Conservation (phyloP, 2,113 vertebrate genomes). For the Gyps fulvus region DNA sequence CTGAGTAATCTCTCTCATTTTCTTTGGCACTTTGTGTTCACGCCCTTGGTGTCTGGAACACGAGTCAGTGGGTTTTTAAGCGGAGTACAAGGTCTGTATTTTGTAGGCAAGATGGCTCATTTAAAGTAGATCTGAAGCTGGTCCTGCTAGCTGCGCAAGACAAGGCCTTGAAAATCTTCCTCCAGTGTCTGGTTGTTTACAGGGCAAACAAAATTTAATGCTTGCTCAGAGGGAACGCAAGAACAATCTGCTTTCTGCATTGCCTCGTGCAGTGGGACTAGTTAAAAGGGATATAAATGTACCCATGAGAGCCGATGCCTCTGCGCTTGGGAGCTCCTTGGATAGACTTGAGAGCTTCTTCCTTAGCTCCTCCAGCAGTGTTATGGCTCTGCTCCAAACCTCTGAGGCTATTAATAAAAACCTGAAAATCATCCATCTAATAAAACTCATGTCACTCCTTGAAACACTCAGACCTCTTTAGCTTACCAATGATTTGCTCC, state of each 20-base stretch:
- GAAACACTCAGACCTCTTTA: conserved; percentile 13
- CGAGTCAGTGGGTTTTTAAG: background rate
- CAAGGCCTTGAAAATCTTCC: background rate
- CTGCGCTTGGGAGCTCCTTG: background rate
- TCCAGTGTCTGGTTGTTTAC: background rate
- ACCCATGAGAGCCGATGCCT: background rate
- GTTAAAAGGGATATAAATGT: background rate
- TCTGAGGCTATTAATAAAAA: background rate
- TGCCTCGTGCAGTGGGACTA: background rate
- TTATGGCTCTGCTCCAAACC: background rate
- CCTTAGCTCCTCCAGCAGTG: background rate
- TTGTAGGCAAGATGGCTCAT: background rate
- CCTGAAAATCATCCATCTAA: background rate
- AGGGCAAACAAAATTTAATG: background rate
- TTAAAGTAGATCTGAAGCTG: background rate
- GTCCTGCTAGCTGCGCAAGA: background rate
- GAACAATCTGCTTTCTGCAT: background rate
- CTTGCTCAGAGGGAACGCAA: background rate
- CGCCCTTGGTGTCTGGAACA: background rate
- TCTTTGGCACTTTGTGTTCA: background rate
- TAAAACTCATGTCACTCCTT: conserved; percentile 1
- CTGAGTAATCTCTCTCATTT: conserved; percentile 29
- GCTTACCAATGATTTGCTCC: conserved; percentile 27
- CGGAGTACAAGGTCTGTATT: background rate
- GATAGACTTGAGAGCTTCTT: background rate